Percentiles rank a stretch among this genome's conserved stretches.
phyloP scores from a whole-genome alignment of 92 coral and sea anemone genomes.

The Phenganax stokvisi region DNA sequence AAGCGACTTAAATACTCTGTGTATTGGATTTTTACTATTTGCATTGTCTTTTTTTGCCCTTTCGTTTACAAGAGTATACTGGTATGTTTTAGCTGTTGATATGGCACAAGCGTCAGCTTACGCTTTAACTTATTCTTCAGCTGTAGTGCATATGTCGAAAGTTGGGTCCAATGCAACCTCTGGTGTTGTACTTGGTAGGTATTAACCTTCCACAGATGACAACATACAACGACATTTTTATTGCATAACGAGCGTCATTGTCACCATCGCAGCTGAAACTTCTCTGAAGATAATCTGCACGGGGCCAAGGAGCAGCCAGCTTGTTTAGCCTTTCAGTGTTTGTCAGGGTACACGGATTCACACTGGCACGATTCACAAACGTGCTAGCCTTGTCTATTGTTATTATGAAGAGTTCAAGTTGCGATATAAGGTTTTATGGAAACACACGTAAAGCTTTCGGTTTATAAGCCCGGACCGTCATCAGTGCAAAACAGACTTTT shows the following conservation, averaged over 20 bases:
- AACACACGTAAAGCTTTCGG: too few species aligned
- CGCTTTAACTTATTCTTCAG: not conserved
- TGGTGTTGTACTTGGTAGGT: not conserved
- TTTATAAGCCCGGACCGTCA: too few species aligned
- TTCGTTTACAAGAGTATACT: not conserved
- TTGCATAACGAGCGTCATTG: not conserved
- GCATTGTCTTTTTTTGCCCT: not conserved
- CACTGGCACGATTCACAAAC: too few species aligned
- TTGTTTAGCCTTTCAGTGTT: too few species aligned
- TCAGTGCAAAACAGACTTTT: too few species aligned
- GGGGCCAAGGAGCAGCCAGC: too few species aligned
- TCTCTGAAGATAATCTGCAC: too few species aligned
- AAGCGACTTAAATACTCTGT: not conserved
- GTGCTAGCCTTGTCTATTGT: too few species aligned
- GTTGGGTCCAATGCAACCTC: not conserved
- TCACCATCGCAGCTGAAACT: too few species aligned
- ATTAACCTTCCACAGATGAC: not conserved
- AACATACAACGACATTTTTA: not conserved
- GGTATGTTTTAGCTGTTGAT: conserved; percentile 9
- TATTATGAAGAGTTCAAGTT: too few species aligned
- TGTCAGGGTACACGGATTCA: too few species aligned
- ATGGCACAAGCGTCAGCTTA: not conserved
- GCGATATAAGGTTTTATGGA: too few species aligned
- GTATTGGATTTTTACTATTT: not conserved
- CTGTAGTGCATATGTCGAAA: conserved; percentile 13